A percentile compares a stretch with the other conserved stretches of the same genome.
Conservation (phyloP, 2,113 vertebrate species). For the Triplophysa rosa region DNA sequence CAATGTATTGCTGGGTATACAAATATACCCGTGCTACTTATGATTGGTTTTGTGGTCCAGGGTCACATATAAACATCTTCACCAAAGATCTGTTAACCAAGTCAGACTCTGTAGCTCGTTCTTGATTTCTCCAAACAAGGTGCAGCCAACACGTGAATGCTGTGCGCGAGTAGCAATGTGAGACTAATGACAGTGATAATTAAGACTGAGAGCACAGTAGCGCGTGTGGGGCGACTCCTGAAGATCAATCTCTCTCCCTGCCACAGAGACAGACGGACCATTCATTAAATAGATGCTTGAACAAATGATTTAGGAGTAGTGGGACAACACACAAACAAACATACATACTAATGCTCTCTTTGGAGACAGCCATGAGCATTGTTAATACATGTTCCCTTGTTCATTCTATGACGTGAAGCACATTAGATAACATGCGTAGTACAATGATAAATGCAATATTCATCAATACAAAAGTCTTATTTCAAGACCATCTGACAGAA, state of each 20-base stretch:
- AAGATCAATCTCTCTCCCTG: constrained; percentile 72
- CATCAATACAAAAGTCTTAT: not conserved
- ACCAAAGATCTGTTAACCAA: not conserved
- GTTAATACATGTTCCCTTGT: not conserved
- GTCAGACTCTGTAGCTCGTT: not conserved
- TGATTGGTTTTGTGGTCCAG: too few species aligned
- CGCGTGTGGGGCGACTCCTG: constrained; percentile 59
- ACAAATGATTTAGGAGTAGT: constrained; percentile 46
- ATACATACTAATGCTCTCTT: not conserved
- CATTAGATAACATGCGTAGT: not conserved
- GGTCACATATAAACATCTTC: too few species aligned
- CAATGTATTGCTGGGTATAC: too few species aligned
- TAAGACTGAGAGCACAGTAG: constrained; percentile 64
- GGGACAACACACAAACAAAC: constrained; percentile 29
- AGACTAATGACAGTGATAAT: constrained; percentile 73
- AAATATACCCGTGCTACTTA: too few species aligned
- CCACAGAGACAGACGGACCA: constrained; percentile 67
- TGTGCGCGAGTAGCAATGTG: constrained; percentile 40
- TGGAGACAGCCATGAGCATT: not conserved
- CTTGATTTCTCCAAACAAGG: not conserved
- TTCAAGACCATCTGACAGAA: not conserved
- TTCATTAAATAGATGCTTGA: constrained; percentile 60
- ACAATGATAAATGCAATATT: not conserved
- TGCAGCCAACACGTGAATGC: not conserved
- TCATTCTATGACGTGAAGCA: not conserved